Evolutionary conservation across 1,140 invertebrate species (phyloP).

Genomic region (Anagrus nilaparvatae): DNA sequence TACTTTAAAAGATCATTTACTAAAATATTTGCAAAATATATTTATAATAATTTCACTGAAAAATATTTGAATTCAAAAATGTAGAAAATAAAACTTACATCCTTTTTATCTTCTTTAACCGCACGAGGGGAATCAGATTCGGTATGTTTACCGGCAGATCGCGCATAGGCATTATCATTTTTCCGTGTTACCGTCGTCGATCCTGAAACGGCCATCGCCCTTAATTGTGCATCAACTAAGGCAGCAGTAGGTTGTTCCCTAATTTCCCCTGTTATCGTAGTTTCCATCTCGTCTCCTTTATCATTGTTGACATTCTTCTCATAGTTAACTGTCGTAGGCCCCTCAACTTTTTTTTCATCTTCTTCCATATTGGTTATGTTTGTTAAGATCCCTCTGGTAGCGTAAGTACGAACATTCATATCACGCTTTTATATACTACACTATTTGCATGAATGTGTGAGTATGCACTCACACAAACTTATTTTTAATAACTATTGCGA

Average conservation of each 20-base stretch:
- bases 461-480: no score
- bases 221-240: conserved; percentile 9
- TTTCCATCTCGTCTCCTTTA: neutral
- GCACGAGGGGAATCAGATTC: no score
- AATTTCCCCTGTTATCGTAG: neutral
- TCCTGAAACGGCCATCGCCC: conserved; percentile 15
- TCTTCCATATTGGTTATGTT: conserved; percentile 31
- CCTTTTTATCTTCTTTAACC: no score
- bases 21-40: no score
- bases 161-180: conserved; percentile 20
- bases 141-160: conserved; percentile 27
- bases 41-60: no score
- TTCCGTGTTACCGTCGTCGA: neutral
- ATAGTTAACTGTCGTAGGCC: neutral
- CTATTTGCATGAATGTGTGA: no score
- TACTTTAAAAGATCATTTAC: no score
- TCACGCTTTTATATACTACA: conserved; percentile 16
- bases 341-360: conserved; percentile 9
- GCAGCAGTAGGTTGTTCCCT: conserved; percentile 1
- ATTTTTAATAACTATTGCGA: no score
- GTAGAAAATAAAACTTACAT: conserved; percentile 20
- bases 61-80: no score
- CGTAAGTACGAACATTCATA: conserved; percentile 28
- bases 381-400: conserved; percentile 23
- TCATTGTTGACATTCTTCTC: neutral